Evolutionary conservation across 2,113 vertebrate genomes (phyloP), one percentile per base, ranked within the genome.

Genomic region (Oncorhynchus kisutch): DNA sequence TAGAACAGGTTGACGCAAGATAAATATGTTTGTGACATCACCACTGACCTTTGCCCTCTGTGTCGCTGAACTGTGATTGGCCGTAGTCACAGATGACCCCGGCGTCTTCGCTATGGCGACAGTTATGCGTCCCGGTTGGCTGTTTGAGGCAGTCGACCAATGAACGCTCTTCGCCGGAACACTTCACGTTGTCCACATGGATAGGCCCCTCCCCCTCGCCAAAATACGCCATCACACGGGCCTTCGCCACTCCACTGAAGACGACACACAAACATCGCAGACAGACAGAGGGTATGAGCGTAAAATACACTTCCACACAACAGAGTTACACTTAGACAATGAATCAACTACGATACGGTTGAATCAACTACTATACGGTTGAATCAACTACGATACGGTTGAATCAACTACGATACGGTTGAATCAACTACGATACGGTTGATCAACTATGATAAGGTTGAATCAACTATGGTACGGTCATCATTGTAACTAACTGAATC

Each of bases 201-300:
- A 99, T 99, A 0, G 97, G 96, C 0, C 98, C 98, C 22, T 90
- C 90, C 14, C 98, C 98, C 84, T 99, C 97, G 8, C 98, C 97
- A 0, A 99, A 99, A 77, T 99, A 99, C 0, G 97, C 98, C 97
- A 99, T 96, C 27, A 95, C 93, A 31, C 97, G 94, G 51, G 97
- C 97, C 90, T 92, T 96, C 16, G 97, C 94, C 1, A 83, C 73
- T 1, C 97, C 98, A 67, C 97, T 99, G 88, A 0, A 45, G 22
- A 68, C 20, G 14, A 79, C 16, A 78, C 12, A 73, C 3, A 34
- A 16, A 67, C 3, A n/a, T 1, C 27, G 11, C 13, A 13, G 9
- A 62, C 59, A 68, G 12, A 48, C 9, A 69, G 16, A n/a, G 16
- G 8, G 49, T 1, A 12, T 51, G 2, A 51, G 49, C 4, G 49